Evolutionary conservation across 1,140 invertebrate species (phyloP).

Genomic region (Ceratina calcarata): DNA sequence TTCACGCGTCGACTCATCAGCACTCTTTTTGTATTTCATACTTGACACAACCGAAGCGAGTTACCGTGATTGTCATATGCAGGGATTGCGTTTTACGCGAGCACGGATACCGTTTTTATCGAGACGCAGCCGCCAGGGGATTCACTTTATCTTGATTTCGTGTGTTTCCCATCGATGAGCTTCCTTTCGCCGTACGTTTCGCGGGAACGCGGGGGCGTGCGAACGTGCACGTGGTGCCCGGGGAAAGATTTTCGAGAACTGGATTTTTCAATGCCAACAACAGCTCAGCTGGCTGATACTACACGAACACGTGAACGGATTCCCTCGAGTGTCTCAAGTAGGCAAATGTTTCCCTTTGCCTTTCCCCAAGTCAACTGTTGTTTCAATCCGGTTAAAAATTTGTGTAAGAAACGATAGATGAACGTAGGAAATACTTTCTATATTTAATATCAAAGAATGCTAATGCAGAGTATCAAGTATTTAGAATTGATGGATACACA

Average conservation of each 20-base stretch:
- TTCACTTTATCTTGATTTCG: slow-evolving; percentile 54
- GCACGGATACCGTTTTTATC: slow-evolving; percentile 40
- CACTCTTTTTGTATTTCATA: background rate
- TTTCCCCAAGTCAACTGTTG: too few relatives aligned
- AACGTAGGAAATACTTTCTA: too few relatives aligned
- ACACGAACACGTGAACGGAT: slow-evolving; percentile 41
- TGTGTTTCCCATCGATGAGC: slow-evolving; percentile 68
- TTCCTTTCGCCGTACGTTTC: slow-evolving; percentile 52
- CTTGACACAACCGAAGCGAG: background rate
- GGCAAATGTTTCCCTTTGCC: background rate
- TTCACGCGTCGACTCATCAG: too few relatives aligned
- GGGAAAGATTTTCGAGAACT: slow-evolving; percentile 52
- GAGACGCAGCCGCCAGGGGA: slow-evolving; percentile 13
- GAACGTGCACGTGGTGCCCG: slow-evolving; percentile 69
- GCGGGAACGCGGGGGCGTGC: slow-evolving; percentile 66
- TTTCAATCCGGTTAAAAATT: too few relatives aligned
- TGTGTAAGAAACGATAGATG: too few relatives aligned
- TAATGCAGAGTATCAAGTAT: too few relatives aligned
- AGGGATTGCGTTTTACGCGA: slow-evolving; percentile 20
- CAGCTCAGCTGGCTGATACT: slow-evolving; percentile 37
- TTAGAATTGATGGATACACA: too few relatives aligned
- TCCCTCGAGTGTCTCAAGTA: background rate
- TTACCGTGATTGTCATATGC: background rate
- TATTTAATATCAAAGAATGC: too few relatives aligned
- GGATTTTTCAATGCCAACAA: slow-evolving; percentile 69